Base-by-base conservation (phyloP, 2,888 invertebrate species). In the Dendrolimus pini region DNA sequence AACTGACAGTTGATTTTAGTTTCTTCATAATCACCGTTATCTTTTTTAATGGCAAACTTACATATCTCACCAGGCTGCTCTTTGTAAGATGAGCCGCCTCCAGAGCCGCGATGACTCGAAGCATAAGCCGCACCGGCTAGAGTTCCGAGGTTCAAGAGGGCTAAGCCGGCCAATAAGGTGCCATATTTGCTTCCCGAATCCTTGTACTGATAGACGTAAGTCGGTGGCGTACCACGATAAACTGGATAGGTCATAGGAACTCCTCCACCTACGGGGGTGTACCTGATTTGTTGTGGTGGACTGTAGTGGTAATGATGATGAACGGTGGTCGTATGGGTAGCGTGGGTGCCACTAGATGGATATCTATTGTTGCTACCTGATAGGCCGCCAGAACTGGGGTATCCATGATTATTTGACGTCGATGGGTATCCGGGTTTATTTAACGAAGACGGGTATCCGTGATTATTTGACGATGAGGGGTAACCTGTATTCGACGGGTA, bases 121-220 rank as follows among this genome's bases (percentile, higher is more conserved):
- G 77, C 75, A 55, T 65, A 47, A 62, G 63, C 54, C 68, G 71
- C 56, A 62, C 70, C 0, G 66, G 69, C 30, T 79, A 78, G 61
- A 80, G 47, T 80, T 52, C 89, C 89, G 58, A 89, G 80, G 62
- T 89, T 89, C 52, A 88, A 71, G 14, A 89, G 67, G 0, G 89
- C 89, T 12, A 89, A 66, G 52, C 89, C 89, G 55, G 89, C 78
- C 54, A 89, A 64, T 42, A 89, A 58, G 1, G 86, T 84, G 10
- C 89, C 84, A 63, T 88, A 89, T 70, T 85, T 87, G 66, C 89
- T 89, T 56, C 83, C 87, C 0, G 89, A 89, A 62, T 89, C 74
- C 62, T 83, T 80, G 67, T 86, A 85, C 59, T 87, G 70, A 61
- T 89, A 86, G 8, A 89, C 87, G 65, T 88, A 87, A 30, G 73